Conservation (phyloP, 2,888 invertebrate species). For the Himalopsyche kuldschensis region DNA sequence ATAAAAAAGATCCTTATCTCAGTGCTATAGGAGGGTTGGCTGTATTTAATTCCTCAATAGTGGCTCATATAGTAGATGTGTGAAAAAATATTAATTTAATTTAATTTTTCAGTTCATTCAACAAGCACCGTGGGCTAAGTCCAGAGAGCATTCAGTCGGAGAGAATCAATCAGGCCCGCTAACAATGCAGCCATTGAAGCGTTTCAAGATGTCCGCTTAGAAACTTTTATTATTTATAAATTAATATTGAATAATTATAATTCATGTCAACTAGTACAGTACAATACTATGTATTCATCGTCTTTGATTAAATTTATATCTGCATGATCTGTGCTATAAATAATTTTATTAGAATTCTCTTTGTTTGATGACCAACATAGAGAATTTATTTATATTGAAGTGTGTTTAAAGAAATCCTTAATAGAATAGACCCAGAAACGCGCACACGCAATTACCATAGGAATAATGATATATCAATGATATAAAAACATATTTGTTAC, state of each 20-base stretch:
- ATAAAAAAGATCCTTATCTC: too few relatives aligned
- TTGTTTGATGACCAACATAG: conserved; percentile 30
- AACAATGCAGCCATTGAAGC: conserved; percentile 33
- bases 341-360: conserved; percentile 26
- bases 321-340: conserved; percentile 11
- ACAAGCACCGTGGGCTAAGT: conserved; percentile 30
- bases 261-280: background rate
- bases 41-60: too few relatives aligned
- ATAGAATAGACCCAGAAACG: conserved; percentile 7
- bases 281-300: conserved; percentile 9
- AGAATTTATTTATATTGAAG: conserved; percentile 21
- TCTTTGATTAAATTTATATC: conserved; percentile 1
- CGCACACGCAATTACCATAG: conserved; percentile 10
- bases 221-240: background rate
- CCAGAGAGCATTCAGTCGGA: conserved; percentile 33
- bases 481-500: background rate
- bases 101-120: conserved; percentile 26
- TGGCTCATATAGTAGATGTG: too few relatives aligned
- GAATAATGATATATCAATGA: background rate
- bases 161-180: conserved; percentile 32
- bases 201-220: conserved; percentile 37
- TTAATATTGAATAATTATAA: background rate
- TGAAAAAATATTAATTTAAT: too few relatives aligned
- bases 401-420: background rate
- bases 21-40: too few relatives aligned